A percentile compares a stretch with the other conserved stretches of the same genome.
Conservation (phyloP, 2,888 invertebrate genomes). For the Diabrotica balteata region DNA sequence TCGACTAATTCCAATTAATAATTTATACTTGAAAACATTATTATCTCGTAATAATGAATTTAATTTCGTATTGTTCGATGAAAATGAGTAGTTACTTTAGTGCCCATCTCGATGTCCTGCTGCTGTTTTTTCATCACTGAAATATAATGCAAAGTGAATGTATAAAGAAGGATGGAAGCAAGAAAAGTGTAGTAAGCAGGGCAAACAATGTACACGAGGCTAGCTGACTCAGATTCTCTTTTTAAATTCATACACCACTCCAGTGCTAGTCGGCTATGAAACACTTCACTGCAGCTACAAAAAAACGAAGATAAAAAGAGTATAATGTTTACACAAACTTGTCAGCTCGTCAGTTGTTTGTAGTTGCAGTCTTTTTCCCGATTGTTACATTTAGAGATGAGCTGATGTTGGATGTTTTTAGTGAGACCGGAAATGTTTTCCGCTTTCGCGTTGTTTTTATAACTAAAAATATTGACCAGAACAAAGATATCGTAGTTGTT, state of each 20-base stretch:
- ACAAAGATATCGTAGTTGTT: too few species aligned
- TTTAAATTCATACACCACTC: slow-evolving; percentile 16
- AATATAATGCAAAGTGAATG: slow-evolving; percentile 15
- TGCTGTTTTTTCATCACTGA: slow-evolving; percentile 5
- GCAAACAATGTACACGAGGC: slow-evolving; percentile 7
- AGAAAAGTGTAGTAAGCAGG: slow-evolving; percentile 10
- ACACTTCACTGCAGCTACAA: slow-evolving; percentile 2
- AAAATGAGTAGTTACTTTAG: too few species aligned
- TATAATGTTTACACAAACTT: slow-evolving; percentile 10
- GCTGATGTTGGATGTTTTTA: not conserved
- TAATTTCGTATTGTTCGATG: too few species aligned
- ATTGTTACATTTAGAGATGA: not conserved
- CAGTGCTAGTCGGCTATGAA: slow-evolving; percentile 1
- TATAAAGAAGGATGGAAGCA: slow-evolving; percentile 15
- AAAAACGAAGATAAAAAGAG: slow-evolving; percentile 6
- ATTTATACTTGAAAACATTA: too few species aligned
- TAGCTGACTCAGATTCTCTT: slow-evolving; percentile 19
- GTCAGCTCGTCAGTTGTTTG: slow-evolving; percentile 2
- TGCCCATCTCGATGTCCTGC: not conserved
- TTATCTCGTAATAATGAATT: too few species aligned
- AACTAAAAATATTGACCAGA: too few species aligned
- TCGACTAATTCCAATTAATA: too few species aligned
- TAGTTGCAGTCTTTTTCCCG: not conserved
- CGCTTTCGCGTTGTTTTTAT: not conserved
- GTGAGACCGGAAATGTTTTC: not conserved